Base-by-base conservation (phyloP, 2,888 invertebrate genomes). In the Cacoxenus indagator region DNA sequence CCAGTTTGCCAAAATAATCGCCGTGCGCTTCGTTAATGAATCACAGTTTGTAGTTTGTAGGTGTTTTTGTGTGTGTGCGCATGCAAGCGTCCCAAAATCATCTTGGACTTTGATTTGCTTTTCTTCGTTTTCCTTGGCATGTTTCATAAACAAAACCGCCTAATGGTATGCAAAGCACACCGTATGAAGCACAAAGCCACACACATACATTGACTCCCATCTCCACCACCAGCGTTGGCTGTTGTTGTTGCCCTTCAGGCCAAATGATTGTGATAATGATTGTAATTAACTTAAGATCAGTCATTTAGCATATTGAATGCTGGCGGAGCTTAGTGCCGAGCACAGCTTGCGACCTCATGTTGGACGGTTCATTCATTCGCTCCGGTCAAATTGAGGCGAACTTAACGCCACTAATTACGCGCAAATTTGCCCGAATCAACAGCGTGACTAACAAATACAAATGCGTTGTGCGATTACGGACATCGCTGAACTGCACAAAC, bases 281-380 rank as follows among this genome's bases (percentile, higher is more conserved):
- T 26, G 77, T 81, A 76, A 80, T 80, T 80, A 80, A 82, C 75
- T 75, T 73, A 73, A 81, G 78, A 80, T 80, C 82, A 76, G 68
- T 82, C 78, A 80, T 80, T 68, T 65, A 29, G 67, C 69, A 46
- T 46, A 62, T 62, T 62, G 61, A 8, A 45, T 37, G 37, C 11
- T 26, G 27, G 26, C n/a, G n/a, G n/a, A n/a, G n/a, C 37, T 37
- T 37, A 37, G 37, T 37, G 37, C 5, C 37, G 8, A 37, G 8
- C 37, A 14, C 55, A 26, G 55, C 55, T 9, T 24, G 55, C 27
- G 57, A 17, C 3, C 29, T n/a, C 57, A 57, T 54, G 2, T 19
- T 54, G 54, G 14, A 4, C 17, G 27, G 37, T 37, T 37, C 37
- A 37, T 37, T 37, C n/a, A n/a, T n/a, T n/a, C n/a, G 37, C 2